Percentiles rank a stretch among this genome's conserved stretches.
Conservation (phyloP, 2,888 invertebrate species). For the Acrobasis suavella region DNA sequence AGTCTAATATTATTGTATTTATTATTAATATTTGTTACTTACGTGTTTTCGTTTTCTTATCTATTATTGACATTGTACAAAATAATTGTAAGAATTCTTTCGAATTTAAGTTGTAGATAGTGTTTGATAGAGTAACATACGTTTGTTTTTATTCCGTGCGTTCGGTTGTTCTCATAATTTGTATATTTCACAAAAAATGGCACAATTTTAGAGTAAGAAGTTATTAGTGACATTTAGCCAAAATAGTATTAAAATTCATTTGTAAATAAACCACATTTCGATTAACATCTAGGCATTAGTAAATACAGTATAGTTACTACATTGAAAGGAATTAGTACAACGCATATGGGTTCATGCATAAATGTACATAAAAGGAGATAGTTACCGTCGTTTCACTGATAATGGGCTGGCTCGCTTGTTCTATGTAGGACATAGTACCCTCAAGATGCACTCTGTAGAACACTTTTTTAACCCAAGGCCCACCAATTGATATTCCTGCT, state of each 20-base stretch:
- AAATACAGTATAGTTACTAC: conserved; percentile 58
- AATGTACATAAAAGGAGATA: conserved; percentile 4
- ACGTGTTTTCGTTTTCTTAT: conserved; percentile 57
- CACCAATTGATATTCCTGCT: not conserved
- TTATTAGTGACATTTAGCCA: conserved; percentile 80
- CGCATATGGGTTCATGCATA: conserved; percentile 61
- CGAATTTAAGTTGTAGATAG: conserved; percentile 66
- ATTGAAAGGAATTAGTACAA: conserved; percentile 69
- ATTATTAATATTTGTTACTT: conserved; percentile 58
- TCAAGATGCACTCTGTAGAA: not conserved
- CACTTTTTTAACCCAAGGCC: not conserved
- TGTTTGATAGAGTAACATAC: conserved; percentile 46
- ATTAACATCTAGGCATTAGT: conserved; percentile 60
- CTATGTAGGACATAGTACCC: conserved; percentile 1
- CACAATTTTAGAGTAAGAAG: conserved; percentile 75
- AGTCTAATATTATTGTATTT: conserved; percentile 43
- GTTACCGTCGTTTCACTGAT: not conserved
- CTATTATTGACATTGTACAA: conserved; percentile 65
- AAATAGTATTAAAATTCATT: conserved; percentile 72
- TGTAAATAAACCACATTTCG: conserved; percentile 75
- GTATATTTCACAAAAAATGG: conserved; percentile 61
- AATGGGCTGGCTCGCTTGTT: conserved; percentile 3
- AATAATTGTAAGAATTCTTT: conserved; percentile 67
- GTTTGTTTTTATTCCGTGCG: conserved; percentile 38
- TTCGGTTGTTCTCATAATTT: conserved; percentile 43